Evolutionary conservation across 2,113 vertebrate species (phyloP), one percentile per base, ranked within the genome.

Genomic region (Nyctibius bracteatus): DNA sequence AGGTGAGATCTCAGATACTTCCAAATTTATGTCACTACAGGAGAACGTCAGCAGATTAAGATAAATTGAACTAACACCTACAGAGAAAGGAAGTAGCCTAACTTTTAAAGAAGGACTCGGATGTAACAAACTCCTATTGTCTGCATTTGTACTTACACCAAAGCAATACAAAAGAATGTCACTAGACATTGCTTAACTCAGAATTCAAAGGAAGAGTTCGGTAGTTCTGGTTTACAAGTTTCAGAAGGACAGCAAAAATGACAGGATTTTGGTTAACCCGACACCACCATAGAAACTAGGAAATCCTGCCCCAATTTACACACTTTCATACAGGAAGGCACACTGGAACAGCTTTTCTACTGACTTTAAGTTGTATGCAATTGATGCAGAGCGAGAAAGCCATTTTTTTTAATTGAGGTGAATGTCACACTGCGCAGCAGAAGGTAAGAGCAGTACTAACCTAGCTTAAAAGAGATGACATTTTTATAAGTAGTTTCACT

Each of bases 21-120:
- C 22, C 9, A 4, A 6, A n/a, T 59, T 67, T 25, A 61, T 14
- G 13, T 52, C 59, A 63, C 18, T 51, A 51, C 5, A 46, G 39
- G 7, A 88, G 28, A 78, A 79, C 0, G 0, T 14, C 27, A 61
- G 33, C 10, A 74, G 13, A 54, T 18, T 10, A 49, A 8, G 17
- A 33, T 31, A 86, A 46, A 75, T 24, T 62, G 41, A 75, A 58
- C 4, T 1, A 82, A 75, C 19, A 81, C 10, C 16, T 2, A 31
- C 28, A 39, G 17, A 57, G 31, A 80, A 27, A 80, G 21, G 49
- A 82, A 72, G 7, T 2, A 12, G 35, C 39, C 35, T 86, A 37
- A 59, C 10, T 52, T 25, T 5, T n/a, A 68, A 44, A 47, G 52
- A 35, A 70, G 24, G 12, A 65, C 8, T 5, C 47, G 37, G 14